Evolutionary conservation across 2,797 vertebrate genomes (phyloP).

Genomic region (Malurus splendens): DNA sequence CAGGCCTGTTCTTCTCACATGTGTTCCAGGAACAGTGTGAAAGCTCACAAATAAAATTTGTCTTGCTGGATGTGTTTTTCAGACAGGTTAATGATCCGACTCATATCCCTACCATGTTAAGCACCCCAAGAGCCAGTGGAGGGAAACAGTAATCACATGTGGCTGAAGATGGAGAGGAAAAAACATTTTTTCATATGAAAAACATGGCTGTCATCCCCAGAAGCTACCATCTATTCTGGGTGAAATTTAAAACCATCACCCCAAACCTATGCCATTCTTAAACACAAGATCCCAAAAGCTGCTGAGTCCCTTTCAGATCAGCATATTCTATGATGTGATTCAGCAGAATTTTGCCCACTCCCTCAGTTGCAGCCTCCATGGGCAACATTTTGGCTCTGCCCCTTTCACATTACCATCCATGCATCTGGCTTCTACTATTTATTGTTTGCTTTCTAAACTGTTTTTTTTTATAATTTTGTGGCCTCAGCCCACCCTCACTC

Average conservation of each 20-base stretch:
- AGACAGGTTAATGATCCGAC: neutral
- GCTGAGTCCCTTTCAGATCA: neutral
- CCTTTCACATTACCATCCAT: neutral
- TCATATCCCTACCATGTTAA: neutral
- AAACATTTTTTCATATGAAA: neutral
- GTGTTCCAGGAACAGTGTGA: neutral
- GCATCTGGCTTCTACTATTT: neutral
- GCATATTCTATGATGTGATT: neutral
- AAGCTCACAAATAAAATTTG: neutral
- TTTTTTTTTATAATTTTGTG: neutral
- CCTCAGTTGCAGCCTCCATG: neutral
- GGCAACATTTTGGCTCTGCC: neutral
- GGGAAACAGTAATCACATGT: neutral
- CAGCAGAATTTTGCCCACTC: neutral
- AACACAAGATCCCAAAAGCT: neutral
- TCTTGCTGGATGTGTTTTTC: neutral
- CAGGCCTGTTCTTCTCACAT: neutral
- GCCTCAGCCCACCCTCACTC: neutral
- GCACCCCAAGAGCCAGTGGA: accelerated
- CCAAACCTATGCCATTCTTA: neutral
- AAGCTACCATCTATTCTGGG: neutral
- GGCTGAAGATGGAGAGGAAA: neutral
- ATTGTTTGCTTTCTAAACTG: neutral
- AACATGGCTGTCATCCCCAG: neutral
- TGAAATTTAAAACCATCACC: neutral